Conservation (phyloP, 2,797 vertebrate genomes). For the Enteromius argenteus region DNA sequence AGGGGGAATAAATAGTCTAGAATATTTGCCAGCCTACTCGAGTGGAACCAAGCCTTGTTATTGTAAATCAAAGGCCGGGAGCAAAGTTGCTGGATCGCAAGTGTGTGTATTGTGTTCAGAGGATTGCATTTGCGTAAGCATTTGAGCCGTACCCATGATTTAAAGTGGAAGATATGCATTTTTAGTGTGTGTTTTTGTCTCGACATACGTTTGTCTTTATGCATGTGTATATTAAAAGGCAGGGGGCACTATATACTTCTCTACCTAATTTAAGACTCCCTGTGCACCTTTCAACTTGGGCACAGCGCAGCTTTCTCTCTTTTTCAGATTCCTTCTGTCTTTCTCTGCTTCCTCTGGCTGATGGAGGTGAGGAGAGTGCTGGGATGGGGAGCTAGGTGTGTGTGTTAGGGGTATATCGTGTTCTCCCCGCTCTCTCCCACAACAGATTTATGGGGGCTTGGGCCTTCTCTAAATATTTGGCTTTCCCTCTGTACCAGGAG, state of each 20-base stretch:
- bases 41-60: conserved; percentile 71
- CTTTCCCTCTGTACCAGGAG: conserved; percentile 81
- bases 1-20: conserved; percentile 77
- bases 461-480: conserved; percentile 87
- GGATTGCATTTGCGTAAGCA: conserved; percentile 35
- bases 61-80: conserved; percentile 73
- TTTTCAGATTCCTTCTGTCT: neutral
- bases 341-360: conserved; percentile 65
- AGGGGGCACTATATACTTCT: conserved; percentile 59
- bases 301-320: conserved; percentile 13
- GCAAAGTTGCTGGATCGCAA: conserved; percentile 46
- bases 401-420: conserved; percentile 73
- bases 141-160: conserved; percentile 51
- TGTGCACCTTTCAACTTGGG: conserved; percentile 20
- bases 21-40: conserved; percentile 74
- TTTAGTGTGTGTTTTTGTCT: conserved; percentile 47
- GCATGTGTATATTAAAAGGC: conserved; percentile 49
- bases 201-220: conserved; percentile 50
- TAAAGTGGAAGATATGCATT: conserved; percentile 56
- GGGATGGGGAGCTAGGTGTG: conserved; percentile 67
- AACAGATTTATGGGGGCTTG: conserved; percentile 84
- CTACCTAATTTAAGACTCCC: conserved; percentile 40
- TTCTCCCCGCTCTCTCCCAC: conserved; percentile 74
- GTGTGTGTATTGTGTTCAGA: conserved; percentile 35
- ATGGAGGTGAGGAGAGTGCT: conserved; percentile 73